Conservation (phyloP, 2,113 vertebrate species). For the Lepidothrix coronata region DNA sequence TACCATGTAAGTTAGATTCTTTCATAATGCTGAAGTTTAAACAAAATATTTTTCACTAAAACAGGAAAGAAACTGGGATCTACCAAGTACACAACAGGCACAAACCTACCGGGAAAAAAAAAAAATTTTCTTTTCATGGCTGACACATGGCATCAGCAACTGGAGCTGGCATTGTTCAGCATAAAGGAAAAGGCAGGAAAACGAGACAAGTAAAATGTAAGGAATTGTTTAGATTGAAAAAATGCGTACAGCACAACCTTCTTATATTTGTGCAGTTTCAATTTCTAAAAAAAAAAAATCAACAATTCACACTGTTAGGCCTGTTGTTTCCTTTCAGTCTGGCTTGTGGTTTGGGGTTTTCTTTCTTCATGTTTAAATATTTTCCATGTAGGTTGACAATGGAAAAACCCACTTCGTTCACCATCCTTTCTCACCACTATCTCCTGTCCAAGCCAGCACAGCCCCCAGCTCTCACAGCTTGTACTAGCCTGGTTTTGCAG, state of each 20-base stretch:
- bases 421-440: neutral
- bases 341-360: neutral
- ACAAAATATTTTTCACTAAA: neutral
- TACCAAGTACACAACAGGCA: neutral
- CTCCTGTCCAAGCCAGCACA: fast-evolving
- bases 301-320: neutral
- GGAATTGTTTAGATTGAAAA: neutral
- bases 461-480: neutral
- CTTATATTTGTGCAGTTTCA: neutral
- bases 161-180: neutral
- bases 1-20: fast-evolving
- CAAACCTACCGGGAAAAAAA: neutral
- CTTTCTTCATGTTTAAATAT: neutral
- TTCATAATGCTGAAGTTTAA: neutral
- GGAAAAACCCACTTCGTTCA: neutral
- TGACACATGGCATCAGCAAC: neutral
- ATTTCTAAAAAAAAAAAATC: neutral
- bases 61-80: neutral
- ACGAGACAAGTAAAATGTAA: neutral
- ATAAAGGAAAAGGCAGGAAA: neutral
- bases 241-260: neutral
- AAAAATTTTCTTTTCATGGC: neutral
- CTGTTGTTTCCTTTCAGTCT: conserved; percentile 16
- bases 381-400: neutral
- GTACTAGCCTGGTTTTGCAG: neutral